A percentile compares a stretch with the other conserved stretches of the same genome.
phyloP scores from a whole-genome alignment of 2,113 vertebrate genomes.

The Actenoides lindsayi region DNA sequence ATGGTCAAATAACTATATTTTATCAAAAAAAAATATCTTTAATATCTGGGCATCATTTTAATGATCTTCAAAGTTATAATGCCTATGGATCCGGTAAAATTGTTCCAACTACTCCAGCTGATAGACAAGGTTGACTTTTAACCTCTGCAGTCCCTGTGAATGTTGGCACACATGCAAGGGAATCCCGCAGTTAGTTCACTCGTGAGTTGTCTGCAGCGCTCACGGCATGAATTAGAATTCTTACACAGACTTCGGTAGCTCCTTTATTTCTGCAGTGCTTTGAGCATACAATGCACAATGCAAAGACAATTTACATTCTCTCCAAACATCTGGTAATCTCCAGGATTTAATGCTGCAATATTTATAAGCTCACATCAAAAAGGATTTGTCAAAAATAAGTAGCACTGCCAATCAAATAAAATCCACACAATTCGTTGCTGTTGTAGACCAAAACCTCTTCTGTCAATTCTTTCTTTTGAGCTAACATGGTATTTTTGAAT shows the following conservation, averaged over 20 bases:
- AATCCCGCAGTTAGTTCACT: background rate
- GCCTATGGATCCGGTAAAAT: background rate
- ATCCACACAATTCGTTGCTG: background rate
- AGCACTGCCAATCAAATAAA: background rate
- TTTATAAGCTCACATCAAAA: background rate
- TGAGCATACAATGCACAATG: background rate
- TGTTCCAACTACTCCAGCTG: background rate
- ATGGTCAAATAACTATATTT: background rate
- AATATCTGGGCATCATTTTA: background rate
- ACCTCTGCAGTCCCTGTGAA: background rate
- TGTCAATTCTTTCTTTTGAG: background rate
- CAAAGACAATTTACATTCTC: background rate
- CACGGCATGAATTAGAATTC: background rate
- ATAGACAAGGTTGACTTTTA: background rate
- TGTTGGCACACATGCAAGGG: fast-evolving
- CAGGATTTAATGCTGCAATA: background rate
- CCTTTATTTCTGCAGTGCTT: background rate
- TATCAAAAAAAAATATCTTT: background rate
- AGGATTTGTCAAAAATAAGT: slow-evolving; percentile 23
- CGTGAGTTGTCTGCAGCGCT: background rate
- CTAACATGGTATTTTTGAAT: background rate
- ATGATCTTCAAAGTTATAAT: background rate
- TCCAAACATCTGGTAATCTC: background rate
- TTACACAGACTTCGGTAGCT: background rate
- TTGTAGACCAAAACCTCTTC: background rate